These are phyloP conservation scores for Channa maculata DNA, from an alignment of 2,113 vertebrate genomes.

Conservation along the genomic window DNA sequence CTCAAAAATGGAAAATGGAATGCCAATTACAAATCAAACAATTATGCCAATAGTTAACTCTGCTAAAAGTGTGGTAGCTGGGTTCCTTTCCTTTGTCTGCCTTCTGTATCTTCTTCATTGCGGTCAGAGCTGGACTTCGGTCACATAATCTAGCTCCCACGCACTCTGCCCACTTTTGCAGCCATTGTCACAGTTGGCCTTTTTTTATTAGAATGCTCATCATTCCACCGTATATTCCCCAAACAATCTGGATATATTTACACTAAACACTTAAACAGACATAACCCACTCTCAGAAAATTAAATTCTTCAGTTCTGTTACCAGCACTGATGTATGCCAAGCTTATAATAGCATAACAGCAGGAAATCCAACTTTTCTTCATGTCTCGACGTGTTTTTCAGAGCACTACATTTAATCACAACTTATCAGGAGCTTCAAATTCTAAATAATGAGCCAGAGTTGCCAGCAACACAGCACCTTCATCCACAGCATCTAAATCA, in stretches of 20 bases:
- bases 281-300: not conserved
- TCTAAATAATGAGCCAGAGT: conserved; percentile 59
- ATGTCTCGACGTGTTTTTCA: conserved; percentile 16
- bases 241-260: not conserved
- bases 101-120: not conserved
- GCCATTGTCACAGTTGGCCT: not conserved
- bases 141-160: not conserved
- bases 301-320: not conserved
- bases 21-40: too few species aligned
- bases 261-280: not conserved
- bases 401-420: conserved; percentile 30
- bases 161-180: not conserved
- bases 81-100: not conserved
- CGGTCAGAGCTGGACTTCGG: too few species aligned
- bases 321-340: not conserved
- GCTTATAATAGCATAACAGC: conserved; percentile 22
- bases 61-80: not conserved
- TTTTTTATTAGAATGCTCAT: not conserved
- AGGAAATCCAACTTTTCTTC: not conserved
- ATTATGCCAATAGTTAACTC: not conserved
- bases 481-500: conserved; percentile 64
- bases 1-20: conserved; percentile 1
- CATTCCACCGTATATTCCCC: not conserved
- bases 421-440: conserved; percentile 43
- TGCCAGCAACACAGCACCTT: conserved; percentile 22